A percentile compares a stretch with the other conserved stretches of the same genome.
phyloP scores from a whole-genome alignment of 2,888 invertebrate species.

The Macrosiphum euphorbiae region DNA sequence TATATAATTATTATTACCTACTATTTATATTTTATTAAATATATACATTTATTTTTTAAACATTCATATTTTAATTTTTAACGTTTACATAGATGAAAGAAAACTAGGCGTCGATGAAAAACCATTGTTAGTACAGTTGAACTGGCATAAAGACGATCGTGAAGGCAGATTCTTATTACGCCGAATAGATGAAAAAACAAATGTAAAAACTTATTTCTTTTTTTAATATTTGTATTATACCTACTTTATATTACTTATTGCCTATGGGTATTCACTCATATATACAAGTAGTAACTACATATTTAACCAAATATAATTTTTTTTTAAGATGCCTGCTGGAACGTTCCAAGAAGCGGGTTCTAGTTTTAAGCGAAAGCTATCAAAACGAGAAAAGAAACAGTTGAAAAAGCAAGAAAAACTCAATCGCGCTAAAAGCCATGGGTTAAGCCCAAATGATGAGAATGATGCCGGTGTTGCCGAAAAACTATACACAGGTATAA shows the following conservation, averaged over 20 bases:
- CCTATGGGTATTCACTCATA: no score
- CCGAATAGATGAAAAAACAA: slow-evolving; percentile 87
- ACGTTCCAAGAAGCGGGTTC: slow-evolving; percentile 82
- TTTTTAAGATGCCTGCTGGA: slow-evolving; percentile 75
- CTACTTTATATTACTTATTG: neutral
- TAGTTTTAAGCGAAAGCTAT: slow-evolving; percentile 92
- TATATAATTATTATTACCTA: neutral
- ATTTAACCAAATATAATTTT: slow-evolving; percentile 22
- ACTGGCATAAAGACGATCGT: slow-evolving; percentile 99
- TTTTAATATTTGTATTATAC: neutral
- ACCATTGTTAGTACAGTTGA: slow-evolving; percentile 95
- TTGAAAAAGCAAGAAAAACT: slow-evolving; percentile 94
- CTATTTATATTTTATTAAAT: neutral
- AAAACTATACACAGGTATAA: slow-evolving; percentile 86
- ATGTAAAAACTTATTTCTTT: slow-evolving; percentile 71
- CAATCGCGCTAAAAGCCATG: slow-evolving; percentile 80
- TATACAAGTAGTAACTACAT: neutral
- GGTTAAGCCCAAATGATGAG: slow-evolving; percentile 77
- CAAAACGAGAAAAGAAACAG: slow-evolving; percentile 98
- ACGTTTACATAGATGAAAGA: slow-evolving; percentile 81
- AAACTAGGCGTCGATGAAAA: slow-evolving; percentile 91
- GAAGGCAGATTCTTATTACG: slow-evolving; percentile 97
- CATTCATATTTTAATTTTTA: slow-evolving; percentile 12
- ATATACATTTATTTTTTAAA: neutral
- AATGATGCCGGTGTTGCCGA: slow-evolving; percentile 84